A percentile compares a stretch with the other conserved stretches of the same genome.
phyloP scores from a whole-genome alignment of 2,888 invertebrate genomes.

The Eulithis testata region DNA sequence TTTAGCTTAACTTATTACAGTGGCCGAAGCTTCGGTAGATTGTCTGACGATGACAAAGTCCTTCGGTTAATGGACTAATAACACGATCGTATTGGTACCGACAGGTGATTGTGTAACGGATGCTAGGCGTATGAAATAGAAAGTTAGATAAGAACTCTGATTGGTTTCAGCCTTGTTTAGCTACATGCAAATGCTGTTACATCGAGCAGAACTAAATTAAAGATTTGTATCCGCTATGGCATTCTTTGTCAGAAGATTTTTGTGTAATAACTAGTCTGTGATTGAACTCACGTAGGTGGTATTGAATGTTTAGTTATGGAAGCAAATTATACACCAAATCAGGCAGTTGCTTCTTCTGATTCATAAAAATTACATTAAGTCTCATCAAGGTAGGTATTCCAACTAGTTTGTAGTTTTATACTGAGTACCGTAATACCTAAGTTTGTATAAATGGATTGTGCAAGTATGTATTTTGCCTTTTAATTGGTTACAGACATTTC shows the following conservation, averaged over 20 bases:
- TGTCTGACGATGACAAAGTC: slow-evolving; percentile 31
- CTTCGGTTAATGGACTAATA: slow-evolving; percentile 27
- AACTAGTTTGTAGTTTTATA: not conserved
- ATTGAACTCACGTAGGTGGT: slow-evolving; percentile 33
- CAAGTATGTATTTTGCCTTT: too few relatives aligned
- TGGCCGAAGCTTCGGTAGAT: slow-evolving; percentile 11
- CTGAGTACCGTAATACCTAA: too few relatives aligned
- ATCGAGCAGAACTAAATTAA: slow-evolving; percentile 45
- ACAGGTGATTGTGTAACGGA: slow-evolving; percentile 52
- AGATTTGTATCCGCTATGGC: slow-evolving; percentile 44
- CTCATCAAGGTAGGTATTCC: slow-evolving; percentile 5
- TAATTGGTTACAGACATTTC: too few relatives aligned
- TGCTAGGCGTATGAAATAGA: slow-evolving; percentile 56
- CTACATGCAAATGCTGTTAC: slow-evolving; percentile 59
- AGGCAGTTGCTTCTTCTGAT: slow-evolving; percentile 16
- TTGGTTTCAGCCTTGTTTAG: slow-evolving; percentile 58
- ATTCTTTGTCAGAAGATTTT: slow-evolving; percentile 46
- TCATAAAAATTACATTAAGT: slow-evolving; percentile 24
- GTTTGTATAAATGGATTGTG: too few relatives aligned
- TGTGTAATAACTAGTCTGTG: slow-evolving; percentile 37
- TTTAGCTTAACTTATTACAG: not conserved
- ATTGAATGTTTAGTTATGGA: slow-evolving; percentile 32
- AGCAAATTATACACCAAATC: slow-evolving; percentile 28
- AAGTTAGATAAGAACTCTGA: slow-evolving; percentile 61
- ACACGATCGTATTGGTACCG: slow-evolving; percentile 36